phyloP scores from a whole-genome alignment of 2,888 invertebrate species.

The Polydrusus cervinus region DNA sequence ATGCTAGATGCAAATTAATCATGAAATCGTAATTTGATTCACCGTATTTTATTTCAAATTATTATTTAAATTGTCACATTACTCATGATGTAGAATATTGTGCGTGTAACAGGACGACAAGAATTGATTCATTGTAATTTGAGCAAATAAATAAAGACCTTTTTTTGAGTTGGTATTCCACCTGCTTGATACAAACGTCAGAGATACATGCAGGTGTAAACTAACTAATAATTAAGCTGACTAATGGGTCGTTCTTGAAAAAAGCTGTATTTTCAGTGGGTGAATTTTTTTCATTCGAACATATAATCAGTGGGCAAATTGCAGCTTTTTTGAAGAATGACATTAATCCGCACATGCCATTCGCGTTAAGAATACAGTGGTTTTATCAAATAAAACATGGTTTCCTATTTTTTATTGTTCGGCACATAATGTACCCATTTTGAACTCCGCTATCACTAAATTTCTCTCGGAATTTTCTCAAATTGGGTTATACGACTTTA shows the following conservation, averaged over 20 bases:
- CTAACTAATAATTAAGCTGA: not conserved
- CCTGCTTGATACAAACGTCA: not conserved
- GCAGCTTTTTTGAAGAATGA: no score
- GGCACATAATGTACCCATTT: no score
- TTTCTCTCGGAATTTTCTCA: no score
- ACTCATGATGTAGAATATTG: constrained; percentile 1
- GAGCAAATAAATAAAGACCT: not conserved
- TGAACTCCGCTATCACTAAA: no score
- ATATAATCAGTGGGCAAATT: no score
- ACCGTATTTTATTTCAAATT: not conserved
- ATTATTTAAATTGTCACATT: not conserved
- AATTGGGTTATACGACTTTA: no score
- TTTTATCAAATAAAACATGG: not conserved
- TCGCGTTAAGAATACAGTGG: not conserved
- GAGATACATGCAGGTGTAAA: not conserved
- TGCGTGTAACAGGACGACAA: no score
- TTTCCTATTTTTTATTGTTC: no score
- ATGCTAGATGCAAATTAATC: not conserved
- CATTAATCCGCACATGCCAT: constrained; percentile 1
- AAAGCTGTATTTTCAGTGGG: no score
- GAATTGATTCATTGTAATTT: not conserved
- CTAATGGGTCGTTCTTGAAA: no score
- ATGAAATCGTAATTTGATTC: constrained; percentile 11
- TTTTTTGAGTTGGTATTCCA: not conserved
- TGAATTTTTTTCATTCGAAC: no score